Base-by-base conservation (phyloP, 2,888 invertebrate genomes). In the Drosophila mulleri region DNA sequence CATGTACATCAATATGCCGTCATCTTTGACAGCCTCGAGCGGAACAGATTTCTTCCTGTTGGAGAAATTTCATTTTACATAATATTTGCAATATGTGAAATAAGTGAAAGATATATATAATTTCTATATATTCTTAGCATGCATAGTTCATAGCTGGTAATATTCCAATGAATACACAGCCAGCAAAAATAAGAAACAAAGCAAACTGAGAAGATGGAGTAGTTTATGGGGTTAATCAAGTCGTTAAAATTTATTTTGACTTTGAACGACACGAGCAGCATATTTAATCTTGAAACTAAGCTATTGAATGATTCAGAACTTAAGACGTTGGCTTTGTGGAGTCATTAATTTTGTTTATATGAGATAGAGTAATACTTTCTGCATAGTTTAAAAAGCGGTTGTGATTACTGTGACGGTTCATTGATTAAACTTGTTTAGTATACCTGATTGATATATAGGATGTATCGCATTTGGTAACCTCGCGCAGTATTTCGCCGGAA, bases 1-100 rank as follows among this genome's bases (percentile, higher is more conserved):
- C 70, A 92, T 79, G 65, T 92, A 90, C 89, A 92, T 88, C 5
- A 90, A 72, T 6, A 92, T 80, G 14, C 92, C 92, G 60, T 92
- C 91, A 50, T 92, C 90, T 14, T 83, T 84, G 9, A 91, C 73
- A 0, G 83, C 75, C 45, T 90, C 80, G 26, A 89, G 53, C 0
- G 82, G 80, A 2, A 50, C 72, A 37, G 57, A 82, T 37, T 81
- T 80, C 20, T 88, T 89, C 54, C 92, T 92, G 70, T 18, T 0
- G 9, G 5, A 20, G 7, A 45, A 14, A 44, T 44, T 44, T 14
- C 1, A 47, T n/a, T 26, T 11, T 4, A n/a, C 5, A 11, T 20
- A 20, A 6, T 44, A 44, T 11, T 45, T 47, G 14, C 23, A 7
- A 14, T 29, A 0, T 8, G 29, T 1, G 29, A 29, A 29, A 29